phyloP scores from a whole-genome alignment of 2,113 vertebrate species.

The Tamias sibiricus region DNA sequence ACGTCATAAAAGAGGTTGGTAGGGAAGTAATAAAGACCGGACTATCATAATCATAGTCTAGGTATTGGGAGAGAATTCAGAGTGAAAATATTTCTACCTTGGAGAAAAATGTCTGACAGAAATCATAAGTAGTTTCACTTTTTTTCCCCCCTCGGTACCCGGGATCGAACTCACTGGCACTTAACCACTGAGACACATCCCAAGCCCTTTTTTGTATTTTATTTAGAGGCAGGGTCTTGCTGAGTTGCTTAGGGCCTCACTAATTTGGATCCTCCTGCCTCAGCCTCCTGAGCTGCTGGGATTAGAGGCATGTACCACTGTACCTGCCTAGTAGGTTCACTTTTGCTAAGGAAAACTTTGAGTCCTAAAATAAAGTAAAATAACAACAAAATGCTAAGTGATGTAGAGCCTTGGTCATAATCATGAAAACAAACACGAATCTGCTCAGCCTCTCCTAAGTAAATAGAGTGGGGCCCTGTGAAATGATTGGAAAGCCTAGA shows the following conservation, averaged over 20 bases:
- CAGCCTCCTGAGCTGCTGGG: too few relatives aligned
- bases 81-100: neutral
- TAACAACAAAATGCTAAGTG: neutral
- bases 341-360: constrained; percentile 14
- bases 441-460: neutral
- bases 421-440: neutral
- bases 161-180: too few relatives aligned
- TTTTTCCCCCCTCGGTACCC: neutral
- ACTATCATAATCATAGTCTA: neutral
- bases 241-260: too few relatives aligned
- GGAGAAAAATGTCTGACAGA: neutral
- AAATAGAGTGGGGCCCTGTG: accelerated
- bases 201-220: too few relatives aligned
- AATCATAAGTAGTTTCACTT: neutral
- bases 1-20: neutral
- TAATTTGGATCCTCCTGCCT: too few relatives aligned
- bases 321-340: neutral
- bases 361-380: neutral
- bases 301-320: too few relatives aligned
- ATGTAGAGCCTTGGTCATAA: neutral
- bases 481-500: neutral
- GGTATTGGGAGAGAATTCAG: neutral
- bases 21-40: neutral
- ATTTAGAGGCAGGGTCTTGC: too few relatives aligned
- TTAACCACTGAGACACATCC: too few relatives aligned